Base-by-base conservation (phyloP, 2,797 vertebrate species). In the Chiroxiphia lanceolata region DNA sequence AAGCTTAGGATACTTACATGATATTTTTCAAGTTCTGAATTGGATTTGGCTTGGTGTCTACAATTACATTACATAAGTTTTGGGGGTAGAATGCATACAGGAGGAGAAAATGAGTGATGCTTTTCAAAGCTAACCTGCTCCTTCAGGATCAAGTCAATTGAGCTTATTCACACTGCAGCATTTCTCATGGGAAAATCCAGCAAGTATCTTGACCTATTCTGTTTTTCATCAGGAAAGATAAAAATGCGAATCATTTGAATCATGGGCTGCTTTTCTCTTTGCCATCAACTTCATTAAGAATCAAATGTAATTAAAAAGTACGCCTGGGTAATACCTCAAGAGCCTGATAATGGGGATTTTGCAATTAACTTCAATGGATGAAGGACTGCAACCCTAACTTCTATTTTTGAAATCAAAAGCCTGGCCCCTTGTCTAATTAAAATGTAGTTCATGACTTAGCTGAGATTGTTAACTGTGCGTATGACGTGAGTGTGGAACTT, bases 171-270 rank as follows among this genome's bases (percentile, higher is more conserved):
- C 71, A 47, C 83, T 3, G 1, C n/a, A 72, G 79, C 76, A 91
- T 89, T 96, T 97, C 95, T 96, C 96, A 95, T 95, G 94, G 93
- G 96, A 96, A 95, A 97, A 96, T 95, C 65, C 87, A 89, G 89
- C 89, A 87, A 94, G 89, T 91, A 96, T 85, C 90, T 94, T 95
- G 95, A 95, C 92, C 93, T 95, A 76, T 95, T 92, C 96, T 87
- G 57, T 94, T 95, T 84, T 96, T 96, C 76, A 82, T 93, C 82
- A 48, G 56, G 72, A 96, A 88, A 94, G 93, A 95, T 95, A 93
- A 93, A 96, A 95, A 96, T 95, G 89, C 0, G 78, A 95, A 95
- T 94, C 17, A 2, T 65, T 95, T 96, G 65, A 96, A 93, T 90
- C 87, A 45, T 56, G 59, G 69, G 65, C 86, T 91, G 83, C 94